Conservation (phyloP, 2,888 invertebrate species). For the Dicyrtomina minuta region DNA sequence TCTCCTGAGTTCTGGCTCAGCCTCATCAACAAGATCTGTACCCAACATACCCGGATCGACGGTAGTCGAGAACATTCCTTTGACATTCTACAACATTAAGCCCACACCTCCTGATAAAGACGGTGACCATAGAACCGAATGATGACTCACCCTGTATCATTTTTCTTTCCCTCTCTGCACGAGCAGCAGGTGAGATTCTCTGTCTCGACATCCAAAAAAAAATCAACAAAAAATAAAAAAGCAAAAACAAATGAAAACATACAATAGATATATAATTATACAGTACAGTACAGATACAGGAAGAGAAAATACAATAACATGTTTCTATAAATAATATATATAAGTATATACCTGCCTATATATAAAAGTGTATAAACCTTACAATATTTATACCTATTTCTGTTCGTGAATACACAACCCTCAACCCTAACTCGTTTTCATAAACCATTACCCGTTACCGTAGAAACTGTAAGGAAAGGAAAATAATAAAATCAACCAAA, state of each 20-base stretch:
- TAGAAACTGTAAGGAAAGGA: background rate
- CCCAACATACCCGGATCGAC: constrained; percentile 43
- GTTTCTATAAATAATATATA: too few relatives aligned
- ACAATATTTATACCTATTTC: too few relatives aligned
- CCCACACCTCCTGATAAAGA: constrained; percentile 29
- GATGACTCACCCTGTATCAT: constrained; percentile 36
- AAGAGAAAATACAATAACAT: background rate
- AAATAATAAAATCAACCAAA: too few relatives aligned
- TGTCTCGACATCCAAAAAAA: constrained; percentile 21
- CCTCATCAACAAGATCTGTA: constrained; percentile 37
- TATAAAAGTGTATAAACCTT: too few relatives aligned
- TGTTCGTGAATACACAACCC: too few relatives aligned
- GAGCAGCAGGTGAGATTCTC: constrained; percentile 38
- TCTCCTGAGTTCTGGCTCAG: constrained; percentile 38
- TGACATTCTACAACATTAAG: constrained; percentile 45
- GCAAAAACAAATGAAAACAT: too few relatives aligned
- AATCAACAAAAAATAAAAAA: background rate
- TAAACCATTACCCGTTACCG: too few relatives aligned
- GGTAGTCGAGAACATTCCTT: constrained; percentile 42
- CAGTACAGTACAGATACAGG: too few relatives aligned
- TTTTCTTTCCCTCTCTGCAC: constrained; percentile 35
- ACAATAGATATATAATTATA: too few relatives aligned
- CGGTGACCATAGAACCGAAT: constrained; percentile 39
- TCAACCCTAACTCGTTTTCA: too few relatives aligned
- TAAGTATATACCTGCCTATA: too few relatives aligned